Conservation (phyloP, 2,888 invertebrate genomes). For the Tribolium freemani region DNA sequence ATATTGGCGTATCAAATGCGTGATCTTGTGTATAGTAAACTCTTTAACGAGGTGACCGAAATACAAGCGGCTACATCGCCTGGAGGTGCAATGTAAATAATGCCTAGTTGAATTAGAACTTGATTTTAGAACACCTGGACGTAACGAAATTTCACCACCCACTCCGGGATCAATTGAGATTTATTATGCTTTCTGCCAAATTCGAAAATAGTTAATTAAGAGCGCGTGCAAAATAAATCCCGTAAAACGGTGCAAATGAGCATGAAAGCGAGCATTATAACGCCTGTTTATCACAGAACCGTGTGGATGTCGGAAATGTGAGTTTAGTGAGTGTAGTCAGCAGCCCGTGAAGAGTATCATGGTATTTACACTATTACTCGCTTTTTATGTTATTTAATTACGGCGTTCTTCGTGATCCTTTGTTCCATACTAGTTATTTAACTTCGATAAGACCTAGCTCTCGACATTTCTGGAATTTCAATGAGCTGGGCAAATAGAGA, state of each 20-base stretch:
- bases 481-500: slow-evolving; percentile 36
- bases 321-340: slow-evolving; percentile 61
- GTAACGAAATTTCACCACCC: neutral
- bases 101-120: slow-evolving; percentile 41
- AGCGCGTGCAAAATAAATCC: slow-evolving; percentile 58
- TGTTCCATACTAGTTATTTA: slow-evolving; percentile 49
- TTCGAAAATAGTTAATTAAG: slow-evolving; percentile 42
- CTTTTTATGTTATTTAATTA: slow-evolving; percentile 63
- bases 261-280: slow-evolving; percentile 62
- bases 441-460: slow-evolving; percentile 35
- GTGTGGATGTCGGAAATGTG: slow-evolving; percentile 62
- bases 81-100: slow-evolving; percentile 42
- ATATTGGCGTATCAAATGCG: slow-evolving; percentile 32
- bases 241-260: slow-evolving; percentile 57
- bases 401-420: slow-evolving; percentile 56
- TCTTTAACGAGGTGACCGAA: slow-evolving; percentile 39
- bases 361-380: slow-evolving; percentile 65
- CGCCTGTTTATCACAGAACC: slow-evolving; percentile 58
- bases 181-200: neutral
- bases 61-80: slow-evolving; percentile 18
- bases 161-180: neutral
- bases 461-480: slow-evolving; percentile 36
- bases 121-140: slow-evolving; percentile 38
- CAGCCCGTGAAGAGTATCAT: slow-evolving; percentile 64
- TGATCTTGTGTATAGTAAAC: slow-evolving; percentile 26